phyloP scores from a whole-genome alignment of 2,888 invertebrate genomes.

The Tinea trinotella region DNA sequence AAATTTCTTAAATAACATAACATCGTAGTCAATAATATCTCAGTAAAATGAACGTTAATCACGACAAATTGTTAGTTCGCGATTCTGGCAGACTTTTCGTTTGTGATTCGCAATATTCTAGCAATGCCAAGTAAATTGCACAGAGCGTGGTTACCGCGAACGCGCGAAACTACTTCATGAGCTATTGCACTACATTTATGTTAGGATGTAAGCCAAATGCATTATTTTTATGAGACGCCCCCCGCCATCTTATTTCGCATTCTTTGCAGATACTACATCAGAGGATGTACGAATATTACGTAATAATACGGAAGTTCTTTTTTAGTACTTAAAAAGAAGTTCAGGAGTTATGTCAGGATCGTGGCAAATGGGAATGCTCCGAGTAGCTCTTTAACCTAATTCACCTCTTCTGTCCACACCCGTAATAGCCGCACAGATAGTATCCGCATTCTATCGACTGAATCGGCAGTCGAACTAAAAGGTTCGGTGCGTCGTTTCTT shows the following conservation, averaged over 20 bases:
- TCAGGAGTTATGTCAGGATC: no score
- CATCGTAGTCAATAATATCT: no score
- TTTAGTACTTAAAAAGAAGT: no score
- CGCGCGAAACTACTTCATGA: constrained; percentile 24
- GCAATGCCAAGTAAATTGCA: constrained; percentile 2
- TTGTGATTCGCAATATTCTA: constrained; percentile 13
- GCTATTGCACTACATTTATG: constrained; percentile 26
- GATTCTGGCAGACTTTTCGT: constrained; percentile 1
- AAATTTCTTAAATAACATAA: no score
- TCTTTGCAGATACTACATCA: constrained; percentile 12
- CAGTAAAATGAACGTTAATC: background rate
- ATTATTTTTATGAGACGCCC: constrained; percentile 35
- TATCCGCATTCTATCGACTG: no score
- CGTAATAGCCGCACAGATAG: no score
- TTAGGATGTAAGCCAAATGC: constrained; percentile 36
- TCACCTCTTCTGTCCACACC: no score
- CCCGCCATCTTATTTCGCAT: constrained; percentile 8
- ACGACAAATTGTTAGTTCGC: background rate
- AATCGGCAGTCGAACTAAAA: no score
- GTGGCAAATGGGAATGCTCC: no score
- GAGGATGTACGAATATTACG: background rate
- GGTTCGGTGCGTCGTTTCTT: no score
- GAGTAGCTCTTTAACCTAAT: no score
- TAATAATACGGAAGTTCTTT: no score
- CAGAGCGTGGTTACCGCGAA: constrained; percentile 18